Percentiles rank a stretch among this genome's conserved stretches.
phyloP scores from a whole-genome alignment of 92 coral and sea anemone genomes.

The Heliopora coerulea region DNA sequence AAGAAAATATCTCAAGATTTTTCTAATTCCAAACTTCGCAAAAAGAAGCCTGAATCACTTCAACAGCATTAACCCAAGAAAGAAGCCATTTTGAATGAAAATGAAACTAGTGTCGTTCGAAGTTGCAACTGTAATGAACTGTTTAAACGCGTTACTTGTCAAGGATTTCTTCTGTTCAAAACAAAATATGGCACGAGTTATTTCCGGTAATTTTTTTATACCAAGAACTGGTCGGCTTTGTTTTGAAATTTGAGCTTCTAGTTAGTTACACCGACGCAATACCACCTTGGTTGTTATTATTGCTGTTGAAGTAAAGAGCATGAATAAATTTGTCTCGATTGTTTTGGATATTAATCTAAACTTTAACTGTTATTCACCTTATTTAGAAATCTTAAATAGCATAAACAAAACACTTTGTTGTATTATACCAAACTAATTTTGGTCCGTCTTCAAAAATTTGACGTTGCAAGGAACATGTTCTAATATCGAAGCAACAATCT shows the following conservation, averaged over 20 bases:
- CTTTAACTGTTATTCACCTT: not conserved
- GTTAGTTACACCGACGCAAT: not conserved
- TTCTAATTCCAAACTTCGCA: constrained; percentile 28
- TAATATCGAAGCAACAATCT: not conserved
- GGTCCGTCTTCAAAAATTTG: not conserved
- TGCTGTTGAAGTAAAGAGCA: constrained; percentile 13
- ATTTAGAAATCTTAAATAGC: constrained; percentile 7
- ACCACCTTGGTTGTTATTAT: constrained; percentile 12
- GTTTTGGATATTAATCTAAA: constrained; percentile 6
- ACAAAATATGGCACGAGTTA: constrained; percentile 13
- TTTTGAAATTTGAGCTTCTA: constrained; percentile 20
- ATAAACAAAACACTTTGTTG: constrained; percentile 8
- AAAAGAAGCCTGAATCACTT: not conserved
- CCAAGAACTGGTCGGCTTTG: constrained; percentile 23
- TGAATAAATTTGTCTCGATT: not conserved
- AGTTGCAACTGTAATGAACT: too few species aligned
- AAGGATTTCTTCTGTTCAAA: not conserved
- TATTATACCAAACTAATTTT: not conserved
- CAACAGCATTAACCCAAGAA: constrained; percentile 8
- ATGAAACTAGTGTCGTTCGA: too few species aligned
- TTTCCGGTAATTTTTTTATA: constrained; percentile 37
- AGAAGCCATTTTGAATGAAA: not conserved
- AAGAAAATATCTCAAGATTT: constrained; percentile 7
- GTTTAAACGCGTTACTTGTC: constrained; percentile 2
- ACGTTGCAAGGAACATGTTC: not conserved